These are phyloP conservation scores for Cyanoderma ruficeps DNA, from an alignment of 2,113 vertebrate genomes.

Conservation along the genomic window DNA sequence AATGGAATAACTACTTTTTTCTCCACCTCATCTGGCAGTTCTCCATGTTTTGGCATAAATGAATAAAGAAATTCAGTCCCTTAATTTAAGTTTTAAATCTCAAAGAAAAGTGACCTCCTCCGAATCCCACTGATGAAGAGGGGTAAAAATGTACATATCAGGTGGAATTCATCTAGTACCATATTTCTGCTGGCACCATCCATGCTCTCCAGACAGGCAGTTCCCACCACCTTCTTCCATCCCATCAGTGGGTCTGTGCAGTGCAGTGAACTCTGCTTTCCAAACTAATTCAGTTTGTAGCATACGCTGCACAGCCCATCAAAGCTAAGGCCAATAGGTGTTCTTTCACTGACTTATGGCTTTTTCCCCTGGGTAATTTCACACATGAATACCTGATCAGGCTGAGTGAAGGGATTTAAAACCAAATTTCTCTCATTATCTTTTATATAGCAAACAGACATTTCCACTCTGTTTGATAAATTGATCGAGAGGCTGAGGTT, in stretches of 20 bases:
- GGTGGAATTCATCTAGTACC: not conserved
- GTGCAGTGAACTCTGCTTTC: conserved; percentile 19
- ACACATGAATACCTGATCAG: conserved; percentile 51
- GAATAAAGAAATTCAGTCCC: not conserved
- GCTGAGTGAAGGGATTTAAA: conserved; percentile 43
- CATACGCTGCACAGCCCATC: not conserved
- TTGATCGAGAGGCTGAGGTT: not conserved
- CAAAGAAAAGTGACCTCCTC: not conserved
- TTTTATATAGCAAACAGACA: conserved; percentile 49
- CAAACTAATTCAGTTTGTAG: conserved; percentile 30
- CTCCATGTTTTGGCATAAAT: not conserved
- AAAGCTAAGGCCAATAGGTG: not conserved
- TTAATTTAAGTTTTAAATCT: not conserved
- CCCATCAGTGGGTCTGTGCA: not conserved
- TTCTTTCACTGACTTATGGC: conserved; percentile 1
- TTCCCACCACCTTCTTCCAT: not conserved
- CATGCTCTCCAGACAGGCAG: not conserved
- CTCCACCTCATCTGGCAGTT: not conserved
- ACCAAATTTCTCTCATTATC: conserved; percentile 62
- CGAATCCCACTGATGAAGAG: not conserved
- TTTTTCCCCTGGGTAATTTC: conserved; percentile 62
- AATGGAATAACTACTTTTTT: not conserved
- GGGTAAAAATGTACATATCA: not conserved
- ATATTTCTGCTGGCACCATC: not conserved
- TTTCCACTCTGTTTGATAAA: conserved; percentile 64